These are phyloP conservation scores for Pandemis cinnamomeana DNA, from an alignment of 2,888 invertebrate genomes.

Conservation along the genomic window DNA sequence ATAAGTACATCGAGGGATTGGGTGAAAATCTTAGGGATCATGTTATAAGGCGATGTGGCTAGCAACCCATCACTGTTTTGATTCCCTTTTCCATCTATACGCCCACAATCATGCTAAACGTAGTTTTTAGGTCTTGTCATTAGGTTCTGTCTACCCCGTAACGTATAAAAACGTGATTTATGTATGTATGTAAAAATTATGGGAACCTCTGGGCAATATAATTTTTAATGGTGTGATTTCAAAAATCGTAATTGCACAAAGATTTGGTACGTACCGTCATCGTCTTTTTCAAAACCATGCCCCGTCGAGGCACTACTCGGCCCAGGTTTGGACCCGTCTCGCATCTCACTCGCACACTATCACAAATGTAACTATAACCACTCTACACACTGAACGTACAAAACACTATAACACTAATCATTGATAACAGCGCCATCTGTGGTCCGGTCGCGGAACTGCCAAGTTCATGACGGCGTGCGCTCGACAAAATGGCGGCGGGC, in stretches of 20 bases:
- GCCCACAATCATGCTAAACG: too few species aligned
- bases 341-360: constrained; percentile 72
- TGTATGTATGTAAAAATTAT: too few species aligned
- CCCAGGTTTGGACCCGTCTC: constrained; percentile 75
- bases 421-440: constrained; percentile 29
- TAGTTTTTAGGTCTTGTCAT: too few species aligned
- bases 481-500: constrained; percentile 13
- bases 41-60: too few species aligned
- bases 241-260: not conserved
- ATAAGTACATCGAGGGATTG: too few species aligned
- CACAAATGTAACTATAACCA: constrained; percentile 52
- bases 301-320: constrained; percentile 72
- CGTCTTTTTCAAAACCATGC: constrained; percentile 65
- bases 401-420: constrained; percentile 19
- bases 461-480: constrained; percentile 6
- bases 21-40: too few species aligned
- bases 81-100: too few species aligned
- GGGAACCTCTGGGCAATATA: too few species aligned
- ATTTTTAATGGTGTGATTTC: too few species aligned
- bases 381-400: constrained; percentile 48
- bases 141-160: too few species aligned
- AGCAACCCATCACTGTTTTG: too few species aligned
- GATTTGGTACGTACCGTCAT: constrained; percentile 61
- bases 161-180: too few species aligned
- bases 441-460: constrained; percentile 2